phyloP scores from a whole-genome alignment of 2,113 vertebrate species.

The Ovis aries region DNA sequence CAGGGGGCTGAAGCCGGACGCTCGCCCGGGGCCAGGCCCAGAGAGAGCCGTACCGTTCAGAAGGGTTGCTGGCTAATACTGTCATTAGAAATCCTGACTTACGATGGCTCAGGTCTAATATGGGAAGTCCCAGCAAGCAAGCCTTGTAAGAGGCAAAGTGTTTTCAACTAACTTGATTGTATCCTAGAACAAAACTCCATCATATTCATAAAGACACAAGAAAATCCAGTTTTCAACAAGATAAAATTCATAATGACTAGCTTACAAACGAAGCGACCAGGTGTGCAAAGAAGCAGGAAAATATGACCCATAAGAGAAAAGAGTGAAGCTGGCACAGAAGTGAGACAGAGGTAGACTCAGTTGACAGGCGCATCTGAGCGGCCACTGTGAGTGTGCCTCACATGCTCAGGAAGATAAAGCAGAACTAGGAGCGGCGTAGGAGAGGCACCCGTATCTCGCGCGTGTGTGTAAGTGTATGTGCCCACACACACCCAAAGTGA shows the following conservation, averaged over 20 bases:
- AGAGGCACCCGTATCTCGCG: not conserved
- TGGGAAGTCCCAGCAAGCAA: not conserved
- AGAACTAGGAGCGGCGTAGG: not conserved
- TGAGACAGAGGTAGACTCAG: not conserved
- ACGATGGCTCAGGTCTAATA: not conserved
- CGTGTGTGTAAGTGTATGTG: not conserved
- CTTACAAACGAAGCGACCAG: not conserved
- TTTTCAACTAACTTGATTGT: slow-evolving; percentile 6
- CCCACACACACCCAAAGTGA: not conserved
- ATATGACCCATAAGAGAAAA: not conserved
- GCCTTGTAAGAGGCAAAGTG: not conserved
- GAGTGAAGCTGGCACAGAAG: not conserved
- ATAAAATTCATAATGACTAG: not conserved
- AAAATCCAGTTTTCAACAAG: not conserved
- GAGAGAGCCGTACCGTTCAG: not conserved
- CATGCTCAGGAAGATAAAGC: not conserved
- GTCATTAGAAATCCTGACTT: not conserved
- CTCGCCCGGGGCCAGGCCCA: not conserved
- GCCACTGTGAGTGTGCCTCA: not conserved
- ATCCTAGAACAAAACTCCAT: not conserved
- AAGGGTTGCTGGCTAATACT: not conserved
- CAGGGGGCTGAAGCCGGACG: no score
- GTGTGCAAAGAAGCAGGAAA: not conserved
- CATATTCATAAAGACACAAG: slow-evolving; percentile 13
- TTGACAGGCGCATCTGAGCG: not conserved